Conservation (phyloP, 2,797 vertebrate species). For the Enteromius anoplus region DNA sequence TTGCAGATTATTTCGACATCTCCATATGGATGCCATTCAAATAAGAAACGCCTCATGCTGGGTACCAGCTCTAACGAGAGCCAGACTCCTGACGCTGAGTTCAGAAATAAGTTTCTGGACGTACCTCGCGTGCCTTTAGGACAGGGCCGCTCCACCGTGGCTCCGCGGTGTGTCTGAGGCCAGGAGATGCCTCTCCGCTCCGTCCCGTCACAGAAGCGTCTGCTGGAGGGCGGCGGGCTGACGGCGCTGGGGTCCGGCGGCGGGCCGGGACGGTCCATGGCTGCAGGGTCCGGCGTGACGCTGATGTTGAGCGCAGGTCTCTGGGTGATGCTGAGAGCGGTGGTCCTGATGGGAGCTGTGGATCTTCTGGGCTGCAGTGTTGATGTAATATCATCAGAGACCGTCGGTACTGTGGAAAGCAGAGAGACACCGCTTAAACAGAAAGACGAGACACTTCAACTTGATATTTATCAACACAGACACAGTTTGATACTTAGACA, state of each 20-base stretch:
- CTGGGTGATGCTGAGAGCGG: constrained; percentile 76
- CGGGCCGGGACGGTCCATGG: constrained; percentile 74
- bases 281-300: constrained; percentile 82
- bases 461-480: not conserved
- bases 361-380: constrained; percentile 83
- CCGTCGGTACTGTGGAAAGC: constrained; percentile 83
- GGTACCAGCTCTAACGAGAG: not conserved
- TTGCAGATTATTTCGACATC: not conserved
- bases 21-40: not conserved
- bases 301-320: constrained; percentile 74
- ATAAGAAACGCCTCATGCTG: not conserved
- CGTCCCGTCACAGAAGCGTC: constrained; percentile 90
- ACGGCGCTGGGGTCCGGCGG: constrained; percentile 83
- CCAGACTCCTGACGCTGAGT: not conserved
- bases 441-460: not conserved
- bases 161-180: constrained; percentile 94
- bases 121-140: constrained; percentile 97
- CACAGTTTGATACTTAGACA: not conserved
- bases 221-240: constrained; percentile 86
- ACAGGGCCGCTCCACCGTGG: constrained; percentile 93
- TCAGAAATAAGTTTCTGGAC: not conserved
- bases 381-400: constrained; percentile 82
- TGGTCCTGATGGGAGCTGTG: constrained; percentile 73
- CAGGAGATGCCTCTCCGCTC: constrained; percentile 89
- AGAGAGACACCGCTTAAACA: not conserved